phyloP scores from a whole-genome alignment of 2,888 invertebrate genomes.

The Argyresthia goedartella region DNA sequence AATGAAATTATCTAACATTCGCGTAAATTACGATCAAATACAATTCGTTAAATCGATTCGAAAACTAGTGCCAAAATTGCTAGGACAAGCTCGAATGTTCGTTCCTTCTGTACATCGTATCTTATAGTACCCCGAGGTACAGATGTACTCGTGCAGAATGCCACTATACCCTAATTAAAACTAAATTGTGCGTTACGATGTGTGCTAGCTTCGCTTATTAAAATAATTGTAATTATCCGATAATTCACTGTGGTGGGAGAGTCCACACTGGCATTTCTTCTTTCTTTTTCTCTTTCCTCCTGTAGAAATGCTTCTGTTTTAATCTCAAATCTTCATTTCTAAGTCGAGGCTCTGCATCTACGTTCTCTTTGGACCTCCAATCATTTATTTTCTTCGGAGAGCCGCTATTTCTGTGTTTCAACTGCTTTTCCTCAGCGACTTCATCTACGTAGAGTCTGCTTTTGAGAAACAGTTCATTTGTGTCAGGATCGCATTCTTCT shows the following conservation, averaged over 20 bases:
- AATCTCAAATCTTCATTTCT: constrained; percentile 52
- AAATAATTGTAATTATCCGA: too few relatives aligned
- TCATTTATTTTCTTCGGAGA: constrained; percentile 35
- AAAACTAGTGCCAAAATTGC: too few relatives aligned
- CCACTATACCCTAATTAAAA: background rate
- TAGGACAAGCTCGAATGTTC: too few relatives aligned
- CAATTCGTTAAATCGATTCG: too few relatives aligned
- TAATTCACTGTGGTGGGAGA: constrained; percentile 43
- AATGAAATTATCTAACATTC: too few relatives aligned
- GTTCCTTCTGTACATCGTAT: too few relatives aligned
- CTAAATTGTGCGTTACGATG: too few relatives aligned
- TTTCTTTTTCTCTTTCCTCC: constrained; percentile 52
- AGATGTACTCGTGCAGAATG: too few relatives aligned
- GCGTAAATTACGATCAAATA: too few relatives aligned
- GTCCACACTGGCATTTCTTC: constrained; percentile 43
- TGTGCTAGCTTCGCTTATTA: too few relatives aligned
- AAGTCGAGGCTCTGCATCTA: constrained; percentile 20
- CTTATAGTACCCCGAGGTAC: too few relatives aligned
- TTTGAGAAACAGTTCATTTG: constrained; percentile 51
- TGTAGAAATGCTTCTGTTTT: constrained; percentile 44
- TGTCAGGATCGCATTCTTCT: constrained; percentile 33
- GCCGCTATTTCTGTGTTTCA: constrained; percentile 19
- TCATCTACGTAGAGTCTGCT: constrained; percentile 48
- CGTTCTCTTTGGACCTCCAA: constrained; percentile 40
- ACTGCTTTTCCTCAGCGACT: constrained; percentile 20